These are phyloP conservation scores for Maccullochella peelii DNA, from an alignment of 2,113 vertebrate species.

Conservation along the genomic window DNA sequence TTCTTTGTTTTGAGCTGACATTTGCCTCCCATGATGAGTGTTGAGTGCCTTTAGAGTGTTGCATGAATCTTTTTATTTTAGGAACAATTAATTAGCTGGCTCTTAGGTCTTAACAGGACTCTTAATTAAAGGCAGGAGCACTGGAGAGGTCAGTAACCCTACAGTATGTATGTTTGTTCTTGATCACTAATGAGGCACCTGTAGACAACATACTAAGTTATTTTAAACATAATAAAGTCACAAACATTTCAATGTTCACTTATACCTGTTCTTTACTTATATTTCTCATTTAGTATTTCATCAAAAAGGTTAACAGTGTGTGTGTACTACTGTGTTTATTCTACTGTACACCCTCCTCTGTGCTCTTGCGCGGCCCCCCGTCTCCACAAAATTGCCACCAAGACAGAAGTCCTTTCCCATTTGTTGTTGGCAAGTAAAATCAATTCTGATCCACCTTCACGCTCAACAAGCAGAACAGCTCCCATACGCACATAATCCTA, in stretches of 20 bases:
- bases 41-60: not conserved
- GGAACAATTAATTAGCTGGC: not conserved
- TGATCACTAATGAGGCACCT: not conserved
- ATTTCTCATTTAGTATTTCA: not conserved
- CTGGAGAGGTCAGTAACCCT: not conserved
- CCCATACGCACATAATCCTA: not conserved
- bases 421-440: conserved; percentile 15
- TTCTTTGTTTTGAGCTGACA: not conserved
- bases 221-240: not conserved
- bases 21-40: not conserved
- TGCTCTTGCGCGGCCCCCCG: not conserved
- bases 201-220: not conserved
- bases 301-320: not conserved
- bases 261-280: no score
- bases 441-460: conserved; percentile 26
- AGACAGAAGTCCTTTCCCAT: not conserved
- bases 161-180: not conserved
- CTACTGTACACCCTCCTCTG: not conserved
- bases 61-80: not conserved
- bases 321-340: not conserved
- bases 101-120: not conserved
- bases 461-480: conserved; percentile 18
- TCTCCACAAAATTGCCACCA: not conserved
- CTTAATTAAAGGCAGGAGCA: not conserved
- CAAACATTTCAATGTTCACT: not conserved